phyloP scores from a whole-genome alignment of 1,140 invertebrate genomes.

The Dolichoris vasculosae region DNA sequence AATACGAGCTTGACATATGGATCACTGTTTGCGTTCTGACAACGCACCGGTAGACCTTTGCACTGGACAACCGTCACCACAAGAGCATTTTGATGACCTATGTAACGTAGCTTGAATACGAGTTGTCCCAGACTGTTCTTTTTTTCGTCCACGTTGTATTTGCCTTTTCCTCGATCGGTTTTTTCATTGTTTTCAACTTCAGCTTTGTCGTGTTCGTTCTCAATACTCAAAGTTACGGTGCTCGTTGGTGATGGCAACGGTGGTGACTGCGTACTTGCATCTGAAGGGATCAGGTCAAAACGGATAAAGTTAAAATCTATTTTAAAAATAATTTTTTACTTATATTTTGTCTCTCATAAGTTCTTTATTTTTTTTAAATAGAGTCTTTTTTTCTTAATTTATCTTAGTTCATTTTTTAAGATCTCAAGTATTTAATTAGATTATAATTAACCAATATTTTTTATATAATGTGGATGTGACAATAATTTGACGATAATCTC shows the following conservation, averaged over 20 bases:
- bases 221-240: conserved; percentile 66
- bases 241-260: conserved; percentile 65
- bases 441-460: too few species aligned
- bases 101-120: conserved; percentile 91
- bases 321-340: neutral
- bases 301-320: neutral
- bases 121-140: conserved; percentile 84
- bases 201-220: conserved; percentile 77
- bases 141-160: conserved; percentile 62
- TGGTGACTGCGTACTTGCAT: conserved; percentile 51
- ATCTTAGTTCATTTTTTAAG: too few species aligned
- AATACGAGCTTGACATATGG: conserved; percentile 96
- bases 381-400: too few species aligned
- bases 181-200: conserved; percentile 79
- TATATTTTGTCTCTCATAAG: too few species aligned
- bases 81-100: conserved; percentile 90
- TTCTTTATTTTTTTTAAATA: too few species aligned
- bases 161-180: conserved; percentile 64
- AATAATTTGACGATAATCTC: too few species aligned
- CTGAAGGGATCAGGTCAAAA: neutral
- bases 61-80: conserved; percentile 94
- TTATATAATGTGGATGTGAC: too few species aligned
- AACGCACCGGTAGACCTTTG: conserved; percentile 85
- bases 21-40: conserved; percentile 81
- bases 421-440: too few species aligned